Conservation (phyloP, 2,888 invertebrate genomes). For the Acronicta psi region DNA sequence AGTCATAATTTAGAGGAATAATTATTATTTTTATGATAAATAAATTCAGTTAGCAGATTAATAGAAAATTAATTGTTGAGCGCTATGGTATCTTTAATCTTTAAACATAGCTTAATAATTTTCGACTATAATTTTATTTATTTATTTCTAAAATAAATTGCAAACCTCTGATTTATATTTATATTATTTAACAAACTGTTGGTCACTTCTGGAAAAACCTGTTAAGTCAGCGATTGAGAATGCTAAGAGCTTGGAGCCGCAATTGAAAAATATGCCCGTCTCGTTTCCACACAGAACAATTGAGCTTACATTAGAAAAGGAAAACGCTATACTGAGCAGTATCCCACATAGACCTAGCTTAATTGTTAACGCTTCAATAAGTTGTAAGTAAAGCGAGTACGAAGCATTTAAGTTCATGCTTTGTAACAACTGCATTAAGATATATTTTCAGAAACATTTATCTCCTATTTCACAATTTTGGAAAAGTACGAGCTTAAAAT, state of each 20-base stretch:
- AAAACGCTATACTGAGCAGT: slow-evolving; percentile 63
- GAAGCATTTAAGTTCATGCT: slow-evolving; percentile 57
- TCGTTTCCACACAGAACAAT: slow-evolving; percentile 61
- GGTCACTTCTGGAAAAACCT: slow-evolving; percentile 74
- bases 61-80: too few species aligned
- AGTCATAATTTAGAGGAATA: too few species aligned
- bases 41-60: too few species aligned
- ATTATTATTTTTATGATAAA: too few species aligned
- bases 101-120: neutral
- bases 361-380: slow-evolving; percentile 61
- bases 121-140: neutral
- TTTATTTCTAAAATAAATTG: neutral
- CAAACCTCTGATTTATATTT: slow-evolving; percentile 9
- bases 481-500: slow-evolving; percentile 67
- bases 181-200: slow-evolving; percentile 61
- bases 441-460: slow-evolving; percentile 64
- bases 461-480: slow-evolving; percentile 72
- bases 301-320: slow-evolving; percentile 57
- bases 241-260: slow-evolving; percentile 64
- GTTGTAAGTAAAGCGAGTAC: slow-evolving; percentile 55
- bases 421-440: slow-evolving; percentile 44
- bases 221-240: slow-evolving; percentile 84
- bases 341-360: slow-evolving; percentile 73
- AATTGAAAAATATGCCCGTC: slow-evolving; percentile 62
- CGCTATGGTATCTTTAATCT: too few species aligned